phyloP scores from a whole-genome alignment of 2,888 invertebrate genomes.

The Lottia gigantea region DNA sequence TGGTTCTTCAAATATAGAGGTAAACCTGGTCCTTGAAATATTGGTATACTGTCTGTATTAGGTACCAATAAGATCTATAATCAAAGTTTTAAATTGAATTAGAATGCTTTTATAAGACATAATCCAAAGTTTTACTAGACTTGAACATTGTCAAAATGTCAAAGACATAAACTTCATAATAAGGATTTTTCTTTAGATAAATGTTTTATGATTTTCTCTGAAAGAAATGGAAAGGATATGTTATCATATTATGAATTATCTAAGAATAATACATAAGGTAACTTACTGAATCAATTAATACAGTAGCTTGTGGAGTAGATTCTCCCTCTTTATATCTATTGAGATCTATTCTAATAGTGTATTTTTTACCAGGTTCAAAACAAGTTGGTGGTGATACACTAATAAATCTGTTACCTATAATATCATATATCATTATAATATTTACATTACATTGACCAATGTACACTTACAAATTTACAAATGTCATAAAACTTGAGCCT shows the following conservation, averaged over 20 bases:
- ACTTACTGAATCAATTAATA: slow-evolving; percentile 90
- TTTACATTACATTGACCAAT: no score
- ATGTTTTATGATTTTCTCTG: no score
- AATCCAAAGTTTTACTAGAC: no score
- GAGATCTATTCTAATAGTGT: slow-evolving; percentile 87
- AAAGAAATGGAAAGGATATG: no score
- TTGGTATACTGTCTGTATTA: slow-evolving; percentile 74
- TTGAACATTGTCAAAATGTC: no score
- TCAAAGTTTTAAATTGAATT: slow-evolving; percentile 17
- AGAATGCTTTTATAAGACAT: no score
- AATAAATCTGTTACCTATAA: slow-evolving; percentile 78
- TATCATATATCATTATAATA: not conserved
- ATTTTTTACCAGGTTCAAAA: slow-evolving; percentile 86
- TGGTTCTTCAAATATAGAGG: slow-evolving; percentile 77
- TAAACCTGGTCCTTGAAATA: slow-evolving; percentile 77
- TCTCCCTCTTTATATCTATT: slow-evolving; percentile 76
- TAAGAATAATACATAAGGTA: not conserved
- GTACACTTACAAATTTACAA: no score
- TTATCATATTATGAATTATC: not conserved
- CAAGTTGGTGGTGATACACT: slow-evolving; percentile 84
- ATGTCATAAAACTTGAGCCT: no score
- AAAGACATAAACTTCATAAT: no score
- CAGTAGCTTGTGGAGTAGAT: slow-evolving; percentile 83
- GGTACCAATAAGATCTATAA: slow-evolving; percentile 79
- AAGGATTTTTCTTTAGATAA: no score